Conservation (phyloP, 2,797 vertebrate species). For the Hypotaenidia philippensis region DNA sequence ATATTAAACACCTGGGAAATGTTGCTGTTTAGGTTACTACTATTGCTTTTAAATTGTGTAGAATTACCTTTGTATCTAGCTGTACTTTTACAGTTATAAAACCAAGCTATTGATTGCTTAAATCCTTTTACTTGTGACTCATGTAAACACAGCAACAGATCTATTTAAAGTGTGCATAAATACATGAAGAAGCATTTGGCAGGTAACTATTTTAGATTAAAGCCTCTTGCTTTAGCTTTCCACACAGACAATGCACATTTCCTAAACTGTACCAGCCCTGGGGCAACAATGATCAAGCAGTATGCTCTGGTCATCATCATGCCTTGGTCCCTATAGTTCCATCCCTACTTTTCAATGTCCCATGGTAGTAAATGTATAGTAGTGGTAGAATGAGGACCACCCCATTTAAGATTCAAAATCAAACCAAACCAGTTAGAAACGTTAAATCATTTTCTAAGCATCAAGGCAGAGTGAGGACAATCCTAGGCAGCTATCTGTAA, state of each 20-base stretch:
- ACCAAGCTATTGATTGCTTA: not conserved
- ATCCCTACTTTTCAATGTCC: not conserved
- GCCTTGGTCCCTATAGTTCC: not conserved
- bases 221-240: not conserved
- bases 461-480: not conserved
- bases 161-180: conserved; percentile 26
- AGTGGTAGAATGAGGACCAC: not conserved
- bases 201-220: not conserved
- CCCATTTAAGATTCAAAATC: not conserved
- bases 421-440: not conserved
- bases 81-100: not conserved
- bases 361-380: not conserved
- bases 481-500: not conserved
- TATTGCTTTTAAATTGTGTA: not conserved
- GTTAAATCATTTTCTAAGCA: not conserved
- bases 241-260: fast-evolving
- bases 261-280: not conserved
- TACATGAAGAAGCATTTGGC: not conserved
- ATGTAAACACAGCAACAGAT: not conserved
- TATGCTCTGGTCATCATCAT: not conserved
- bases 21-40: not conserved
- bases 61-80: not conserved
- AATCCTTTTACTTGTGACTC: not conserved
- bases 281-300: not conserved
- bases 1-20: not conserved